These are phyloP conservation scores for Arctopsyche grandis DNA, from an alignment of 1,140 invertebrate species.

Conservation along the genomic window DNA sequence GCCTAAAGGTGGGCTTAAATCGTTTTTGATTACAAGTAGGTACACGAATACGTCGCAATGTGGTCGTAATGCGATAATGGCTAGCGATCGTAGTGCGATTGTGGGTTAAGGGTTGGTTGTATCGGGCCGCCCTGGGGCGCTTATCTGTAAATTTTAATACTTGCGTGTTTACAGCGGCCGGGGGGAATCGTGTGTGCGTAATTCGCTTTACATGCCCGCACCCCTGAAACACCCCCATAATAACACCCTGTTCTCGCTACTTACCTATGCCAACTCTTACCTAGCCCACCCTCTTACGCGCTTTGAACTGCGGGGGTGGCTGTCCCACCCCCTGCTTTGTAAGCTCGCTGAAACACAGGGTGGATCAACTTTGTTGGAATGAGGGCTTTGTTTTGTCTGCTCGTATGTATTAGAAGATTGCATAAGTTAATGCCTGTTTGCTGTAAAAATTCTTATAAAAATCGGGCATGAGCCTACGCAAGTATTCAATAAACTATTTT, in stretches of 20 bases:
- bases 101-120: conserved; percentile 4
- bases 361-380: too few species aligned
- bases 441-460: too few species aligned
- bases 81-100: background rate
- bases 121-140: background rate
- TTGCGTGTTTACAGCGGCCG: conserved; percentile 43
- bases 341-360: too few species aligned
- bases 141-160: conserved; percentile 46
- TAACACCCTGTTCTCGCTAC: background rate
- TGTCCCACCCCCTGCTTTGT: too few species aligned
- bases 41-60: background rate
- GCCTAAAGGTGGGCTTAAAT: too few species aligned
- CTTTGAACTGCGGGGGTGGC: too few species aligned
- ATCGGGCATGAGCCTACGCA: too few species aligned
- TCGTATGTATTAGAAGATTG: too few species aligned
- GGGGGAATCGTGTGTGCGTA: conserved; percentile 43
- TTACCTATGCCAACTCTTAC: conserved; percentile 16
- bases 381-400: too few species aligned
- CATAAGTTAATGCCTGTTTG: too few species aligned
- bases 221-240: conserved; percentile 4
- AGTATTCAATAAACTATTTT: too few species aligned
- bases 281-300: background rate
- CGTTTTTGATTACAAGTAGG: background rate
- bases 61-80: background rate
- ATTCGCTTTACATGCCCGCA: conserved; percentile 38